Conservation (phyloP, 2,113 vertebrate genomes). For the Hypomesus transpacificus region DNA sequence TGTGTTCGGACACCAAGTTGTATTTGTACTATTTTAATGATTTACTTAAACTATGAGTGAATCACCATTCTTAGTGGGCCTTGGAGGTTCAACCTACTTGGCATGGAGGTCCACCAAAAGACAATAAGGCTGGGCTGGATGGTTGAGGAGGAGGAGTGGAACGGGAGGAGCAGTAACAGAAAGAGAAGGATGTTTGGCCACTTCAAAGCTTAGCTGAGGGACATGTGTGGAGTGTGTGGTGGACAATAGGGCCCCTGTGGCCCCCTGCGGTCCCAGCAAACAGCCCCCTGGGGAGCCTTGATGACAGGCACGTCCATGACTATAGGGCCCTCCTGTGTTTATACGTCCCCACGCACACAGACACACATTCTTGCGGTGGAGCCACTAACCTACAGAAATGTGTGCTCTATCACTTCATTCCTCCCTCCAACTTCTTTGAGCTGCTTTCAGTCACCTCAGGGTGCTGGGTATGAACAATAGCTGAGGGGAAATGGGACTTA, state of each 20-base stretch:
- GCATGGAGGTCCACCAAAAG: no score
- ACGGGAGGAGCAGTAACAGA: conserved; percentile 6
- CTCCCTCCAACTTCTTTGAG: conserved; percentile 16
- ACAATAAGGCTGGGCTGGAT: background rate
- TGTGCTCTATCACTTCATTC: conserved; percentile 9
- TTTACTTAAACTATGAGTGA: no score
- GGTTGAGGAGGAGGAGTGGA: background rate
- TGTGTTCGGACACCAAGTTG: no score
- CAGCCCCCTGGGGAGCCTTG: conserved; percentile 4
- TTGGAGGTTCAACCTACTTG: no score
- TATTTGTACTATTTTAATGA: no score
- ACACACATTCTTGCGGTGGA: conserved; percentile 25
- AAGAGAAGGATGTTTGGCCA: conserved; percentile 23
- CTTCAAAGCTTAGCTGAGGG: conserved; percentile 19
- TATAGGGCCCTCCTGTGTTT: conserved; percentile 7
- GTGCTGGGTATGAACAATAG: conserved; percentile 24
- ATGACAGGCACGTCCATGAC: conserved; percentile 4
- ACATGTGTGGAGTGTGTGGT: conserved; percentile 16
- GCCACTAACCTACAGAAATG: conserved; percentile 2
- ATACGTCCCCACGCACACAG: conserved; percentile 14
- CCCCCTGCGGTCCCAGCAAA: conserved; percentile 35
- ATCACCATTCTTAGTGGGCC: no score
- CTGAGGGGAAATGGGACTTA: conserved; percentile 35
- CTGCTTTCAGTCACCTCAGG: conserved; percentile 31
- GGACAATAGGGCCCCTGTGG: conserved; percentile 33